A percentile compares a stretch with the other conserved stretches of the same genome.
Evolutionary conservation across 2,113 vertebrate genomes (phyloP).

Genomic region (Coryphaenoides rupestris): DNA sequence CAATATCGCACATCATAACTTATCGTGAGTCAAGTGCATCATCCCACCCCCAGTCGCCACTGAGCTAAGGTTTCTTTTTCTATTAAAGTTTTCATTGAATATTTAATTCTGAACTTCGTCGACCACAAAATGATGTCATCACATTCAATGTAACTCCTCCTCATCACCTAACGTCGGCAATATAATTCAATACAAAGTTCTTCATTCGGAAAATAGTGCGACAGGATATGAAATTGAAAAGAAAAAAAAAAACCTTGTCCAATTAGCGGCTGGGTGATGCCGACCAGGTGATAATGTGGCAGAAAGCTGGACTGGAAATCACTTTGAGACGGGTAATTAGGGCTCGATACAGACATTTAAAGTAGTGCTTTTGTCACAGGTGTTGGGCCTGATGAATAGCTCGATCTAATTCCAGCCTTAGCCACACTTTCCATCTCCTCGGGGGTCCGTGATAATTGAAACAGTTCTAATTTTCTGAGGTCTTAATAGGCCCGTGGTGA

Average conservation of each 20-base stretch:
- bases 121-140: too few relatives aligned
- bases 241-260: slow-evolving; percentile 2
- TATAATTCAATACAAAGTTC: not conserved
- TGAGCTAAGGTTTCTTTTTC: too few relatives aligned
- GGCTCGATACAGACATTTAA: slow-evolving; percentile 36
- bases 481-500: slow-evolving; percentile 51
- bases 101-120: too few relatives aligned
- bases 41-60: too few relatives aligned
- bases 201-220: not conserved
- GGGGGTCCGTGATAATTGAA: slow-evolving; percentile 59
- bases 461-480: slow-evolving; percentile 56
- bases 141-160: not conserved
- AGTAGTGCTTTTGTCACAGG: slow-evolving; percentile 27
- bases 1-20: too few relatives aligned
- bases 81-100: too few relatives aligned
- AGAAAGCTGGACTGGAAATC: slow-evolving; percentile 13
- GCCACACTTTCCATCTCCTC: slow-evolving; percentile 45
- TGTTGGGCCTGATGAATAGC: slow-evolving; percentile 41
- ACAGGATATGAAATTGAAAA: too few relatives aligned
- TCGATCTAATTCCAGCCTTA: slow-evolving; percentile 55
- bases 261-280: slow-evolving; percentile 25
- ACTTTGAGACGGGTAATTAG: slow-evolving; percentile 40
- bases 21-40: too few relatives aligned
- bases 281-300: slow-evolving; percentile 20
- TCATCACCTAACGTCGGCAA: not conserved